Base-by-base conservation (phyloP, 1,140 invertebrate genomes). In the Melitaea cinxia region DNA sequence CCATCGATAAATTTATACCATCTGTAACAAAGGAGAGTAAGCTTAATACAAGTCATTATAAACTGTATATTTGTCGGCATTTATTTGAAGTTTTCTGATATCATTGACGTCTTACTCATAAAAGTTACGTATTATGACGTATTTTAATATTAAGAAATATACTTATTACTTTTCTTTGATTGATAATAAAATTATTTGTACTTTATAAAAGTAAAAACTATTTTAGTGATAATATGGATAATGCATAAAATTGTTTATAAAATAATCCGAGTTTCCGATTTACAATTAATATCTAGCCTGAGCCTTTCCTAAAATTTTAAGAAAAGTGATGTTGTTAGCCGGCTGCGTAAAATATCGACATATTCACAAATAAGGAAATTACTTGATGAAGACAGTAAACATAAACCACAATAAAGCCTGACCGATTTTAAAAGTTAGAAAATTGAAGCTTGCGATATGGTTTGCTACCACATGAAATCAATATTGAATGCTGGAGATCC, bases 1-100 rank as follows among this genome's bases (percentile, higher is more conserved):
- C 96, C 96, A 68, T 97, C 96, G 67, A 96, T 95, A 85, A 97
- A 97, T 83, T 98, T 98, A 91, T 96, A 98, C 97, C 96, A 98
- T 93, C 97, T 98, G 94, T 24, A 95, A 94, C 89, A 92, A 91
- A 81, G 80, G 77, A 92, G 83, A 90, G 75, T 56, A 47, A 60
- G 78, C 21, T 17, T 24, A 49, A 19, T 45, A 28, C 35, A 19
- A 19, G 10, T 6, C 15, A 4, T 47, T 17, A 4, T n/a, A 23
- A 47, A 47, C 4, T 21, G 6, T 9, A 6, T 42, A n/a, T 28
- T 19, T 33, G 26, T 28, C n/a, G n/a, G 7, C 12, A 19, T 47
- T 47, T 21, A 21, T 21, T 47, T 21, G 10, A 23, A 4, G 42
- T 47, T 21, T 0, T 45, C n/a, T 45, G 17, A 39, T 2, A 10